These are phyloP conservation scores for Spodoptera litura DNA, from an alignment of 1,140 invertebrate species.

Conservation along the genomic window DNA sequence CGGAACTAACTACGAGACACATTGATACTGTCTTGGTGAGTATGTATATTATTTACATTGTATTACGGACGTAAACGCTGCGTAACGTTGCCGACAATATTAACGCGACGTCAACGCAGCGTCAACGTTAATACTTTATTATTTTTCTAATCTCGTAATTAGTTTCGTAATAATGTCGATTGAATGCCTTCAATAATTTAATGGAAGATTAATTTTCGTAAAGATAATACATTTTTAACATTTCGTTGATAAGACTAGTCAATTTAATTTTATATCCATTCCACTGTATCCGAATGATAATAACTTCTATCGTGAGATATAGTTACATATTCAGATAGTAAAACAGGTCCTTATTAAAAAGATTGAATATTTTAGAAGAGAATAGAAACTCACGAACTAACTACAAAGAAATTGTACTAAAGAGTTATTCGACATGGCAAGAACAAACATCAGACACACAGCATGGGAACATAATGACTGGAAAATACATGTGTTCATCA, in stretches of 20 bases:
- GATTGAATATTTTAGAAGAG: not conserved
- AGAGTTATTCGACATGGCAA: slow-evolving; percentile 58
- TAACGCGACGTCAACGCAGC: too few relatives aligned
- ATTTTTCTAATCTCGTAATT: not conserved
- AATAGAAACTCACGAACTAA: not conserved
- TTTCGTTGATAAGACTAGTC: slow-evolving; percentile 59
- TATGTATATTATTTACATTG: too few relatives aligned
- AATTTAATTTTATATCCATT: slow-evolving; percentile 17
- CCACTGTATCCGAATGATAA: not conserved
- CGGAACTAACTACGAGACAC: not conserved
- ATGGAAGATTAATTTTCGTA: slow-evolving; percentile 39
- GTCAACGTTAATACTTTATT: too few relatives aligned
- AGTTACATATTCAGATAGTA: not conserved
- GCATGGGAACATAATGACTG: slow-evolving; percentile 69
- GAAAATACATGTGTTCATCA: slow-evolving; percentile 81
- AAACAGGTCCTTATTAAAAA: slow-evolving; percentile 2
- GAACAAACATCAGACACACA: slow-evolving; percentile 48
- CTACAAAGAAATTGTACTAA: slow-evolving; percentile 20
- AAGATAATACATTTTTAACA: slow-evolving; percentile 30
- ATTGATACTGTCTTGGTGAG: not conserved
- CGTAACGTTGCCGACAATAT: too few relatives aligned
- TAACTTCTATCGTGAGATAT: not conserved
- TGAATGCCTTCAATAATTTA: slow-evolving; percentile 1
- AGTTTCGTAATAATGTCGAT: slow-evolving; percentile 10
- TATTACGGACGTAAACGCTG: too few relatives aligned